Evolutionary conservation across 2,888 invertebrate species (phyloP).

Genomic region (Amphipyra tragopoginis): DNA sequence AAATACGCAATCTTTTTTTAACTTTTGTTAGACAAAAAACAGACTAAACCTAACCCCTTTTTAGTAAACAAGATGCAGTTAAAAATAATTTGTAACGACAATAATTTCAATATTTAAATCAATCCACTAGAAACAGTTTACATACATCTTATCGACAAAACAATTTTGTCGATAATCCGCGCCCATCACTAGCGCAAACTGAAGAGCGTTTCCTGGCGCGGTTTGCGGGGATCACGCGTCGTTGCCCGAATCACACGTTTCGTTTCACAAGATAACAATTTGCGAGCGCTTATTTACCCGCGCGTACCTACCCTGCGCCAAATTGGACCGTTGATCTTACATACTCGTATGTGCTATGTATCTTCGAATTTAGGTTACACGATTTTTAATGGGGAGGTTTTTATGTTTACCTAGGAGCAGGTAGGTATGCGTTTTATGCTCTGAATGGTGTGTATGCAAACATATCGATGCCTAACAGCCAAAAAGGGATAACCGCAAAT

Average conservation of each 20-base stretch:
- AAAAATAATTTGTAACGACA: no score
- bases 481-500: no score
- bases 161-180: constrained; percentile 38
- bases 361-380: constrained; percentile 59
- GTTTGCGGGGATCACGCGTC: constrained; percentile 84
- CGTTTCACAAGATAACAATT: constrained; percentile 90
- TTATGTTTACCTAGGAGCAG: constrained; percentile 1
- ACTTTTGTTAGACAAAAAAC: no score
- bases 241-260: constrained; percentile 88
- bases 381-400: constrained; percentile 35
- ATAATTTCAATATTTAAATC: no score
- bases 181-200: constrained; percentile 76
- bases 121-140: no score
- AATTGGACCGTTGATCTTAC: constrained; percentile 76
- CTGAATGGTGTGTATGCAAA: no score
- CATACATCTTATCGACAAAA: no score
- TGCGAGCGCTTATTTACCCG: constrained; percentile 88
- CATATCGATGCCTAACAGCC: no score
- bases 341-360: constrained; percentile 51
- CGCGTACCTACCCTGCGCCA: constrained; percentile 76
- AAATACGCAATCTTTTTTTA: no score
- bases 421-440: no score
- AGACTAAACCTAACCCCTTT: no score
- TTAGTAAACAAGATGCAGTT: no score
- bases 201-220: constrained; percentile 83